Conservation (phyloP, 2,888 invertebrate species). For the Caenorhabditis uteleia region DNA sequence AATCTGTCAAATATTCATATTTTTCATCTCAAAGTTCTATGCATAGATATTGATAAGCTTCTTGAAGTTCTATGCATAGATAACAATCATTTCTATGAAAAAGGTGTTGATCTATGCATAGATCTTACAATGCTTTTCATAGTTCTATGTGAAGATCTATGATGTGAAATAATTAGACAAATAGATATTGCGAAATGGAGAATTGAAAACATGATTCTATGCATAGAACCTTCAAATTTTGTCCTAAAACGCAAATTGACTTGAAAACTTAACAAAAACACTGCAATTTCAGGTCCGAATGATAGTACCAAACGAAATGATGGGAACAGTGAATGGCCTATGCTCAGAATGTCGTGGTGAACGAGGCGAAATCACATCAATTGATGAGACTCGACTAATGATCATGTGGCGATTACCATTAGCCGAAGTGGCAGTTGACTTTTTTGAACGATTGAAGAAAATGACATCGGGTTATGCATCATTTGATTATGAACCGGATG, state of each 20-base stretch:
- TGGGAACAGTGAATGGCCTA: conserved; percentile 58
- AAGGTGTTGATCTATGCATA: too few species aligned
- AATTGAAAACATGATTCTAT: too few species aligned
- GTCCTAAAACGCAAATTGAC: background rate
- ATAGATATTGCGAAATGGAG: too few species aligned
- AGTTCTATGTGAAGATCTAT: too few species aligned
- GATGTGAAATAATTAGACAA: too few species aligned
- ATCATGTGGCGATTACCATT: conserved; percentile 85
- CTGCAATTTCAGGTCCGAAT: conserved; percentile 47
- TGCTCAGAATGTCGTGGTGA: conserved; percentile 63
- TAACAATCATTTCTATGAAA: too few species aligned
- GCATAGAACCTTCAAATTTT: too few species aligned
- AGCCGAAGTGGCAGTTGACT: conserved; percentile 90
- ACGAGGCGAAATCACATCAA: conserved; percentile 59
- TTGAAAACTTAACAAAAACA: conserved; percentile 1
- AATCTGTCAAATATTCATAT: too few species aligned
- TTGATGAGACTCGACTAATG: conserved; percentile 82
- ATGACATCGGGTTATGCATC: conserved; percentile 90
- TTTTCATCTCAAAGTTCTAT: too few species aligned
- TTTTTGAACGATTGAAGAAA: conserved; percentile 85
- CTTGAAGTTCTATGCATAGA: too few species aligned
- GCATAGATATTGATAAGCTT: too few species aligned
- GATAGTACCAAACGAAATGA: conserved; percentile 61
- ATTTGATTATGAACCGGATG: conserved; percentile 89
- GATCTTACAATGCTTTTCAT: too few species aligned